phyloP scores from a whole-genome alignment of 2,888 invertebrate genomes.

The Volucella inanis region DNA sequence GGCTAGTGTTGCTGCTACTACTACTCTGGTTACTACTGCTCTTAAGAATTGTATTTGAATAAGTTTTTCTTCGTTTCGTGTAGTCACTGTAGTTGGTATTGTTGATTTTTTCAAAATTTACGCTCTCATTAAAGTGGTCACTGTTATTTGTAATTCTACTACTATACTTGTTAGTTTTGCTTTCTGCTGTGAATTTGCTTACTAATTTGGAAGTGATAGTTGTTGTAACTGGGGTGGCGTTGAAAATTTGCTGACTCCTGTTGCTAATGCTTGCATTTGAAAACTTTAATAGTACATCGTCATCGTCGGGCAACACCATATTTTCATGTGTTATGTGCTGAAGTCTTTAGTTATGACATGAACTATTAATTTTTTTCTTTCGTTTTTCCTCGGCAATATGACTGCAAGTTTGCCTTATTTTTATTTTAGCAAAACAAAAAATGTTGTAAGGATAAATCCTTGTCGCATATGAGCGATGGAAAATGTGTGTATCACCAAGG shows the following conservation, averaged over 20 bases:
- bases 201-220: constrained; percentile 37
- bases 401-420: constrained; percentile 1
- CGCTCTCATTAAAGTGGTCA: constrained; percentile 58
- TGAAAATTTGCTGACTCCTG: constrained; percentile 53
- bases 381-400: constrained; percentile 20
- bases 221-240: constrained; percentile 39
- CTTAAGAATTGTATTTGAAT: constrained; percentile 2
- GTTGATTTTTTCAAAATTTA: constrained; percentile 65
- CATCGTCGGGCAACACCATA: constrained; percentile 74
- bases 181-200: constrained; percentile 49
- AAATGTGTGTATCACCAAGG: constrained; percentile 63
- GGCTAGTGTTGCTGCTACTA: constrained; percentile 68
- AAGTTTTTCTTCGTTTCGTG: constrained; percentile 69
- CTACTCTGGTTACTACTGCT: constrained; percentile 24
- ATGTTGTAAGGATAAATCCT: constrained; percentile 27
- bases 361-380: constrained; percentile 39
- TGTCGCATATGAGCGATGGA: constrained; percentile 52
- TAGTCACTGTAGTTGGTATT: constrained; percentile 60
- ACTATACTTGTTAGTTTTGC: constrained; percentile 43
- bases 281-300: constrained; percentile 65
- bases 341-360: constrained; percentile 66
- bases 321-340: constrained; percentile 70
- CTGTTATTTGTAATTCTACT: constrained; percentile 46
- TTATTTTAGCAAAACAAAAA: constrained; percentile 4
- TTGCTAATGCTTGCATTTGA: constrained; percentile 53